Evolutionary conservation across 2,113 vertebrate genomes (phyloP).

Genomic region (Cervus canadensis): DNA sequence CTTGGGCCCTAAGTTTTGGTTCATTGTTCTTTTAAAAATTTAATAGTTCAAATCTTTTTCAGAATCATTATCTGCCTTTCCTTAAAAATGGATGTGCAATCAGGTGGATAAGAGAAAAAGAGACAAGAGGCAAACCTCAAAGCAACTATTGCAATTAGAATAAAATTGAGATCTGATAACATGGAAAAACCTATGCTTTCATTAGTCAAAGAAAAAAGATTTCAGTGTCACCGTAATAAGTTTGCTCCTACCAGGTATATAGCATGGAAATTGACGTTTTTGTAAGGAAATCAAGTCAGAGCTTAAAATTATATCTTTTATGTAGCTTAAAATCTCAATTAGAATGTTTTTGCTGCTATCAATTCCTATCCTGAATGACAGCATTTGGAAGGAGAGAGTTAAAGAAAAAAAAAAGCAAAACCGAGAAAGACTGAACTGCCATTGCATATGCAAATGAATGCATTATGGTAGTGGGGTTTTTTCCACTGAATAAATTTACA

Average conservation of each 20-base stretch:
- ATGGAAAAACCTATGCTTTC: neutral
- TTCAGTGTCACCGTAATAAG: neutral
- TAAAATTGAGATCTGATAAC: neutral
- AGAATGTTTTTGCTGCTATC: slow-evolving; percentile 8
- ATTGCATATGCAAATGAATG: slow-evolving; percentile 71
- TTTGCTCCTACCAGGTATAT: neutral
- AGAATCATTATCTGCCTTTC: neutral
- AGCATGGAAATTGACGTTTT: neutral
- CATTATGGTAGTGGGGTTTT: slow-evolving; percentile 45
- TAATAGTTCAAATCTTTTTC: neutral
- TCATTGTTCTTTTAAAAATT: neutral
- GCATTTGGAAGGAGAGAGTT: slow-evolving; percentile 62
- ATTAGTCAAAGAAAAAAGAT: neutral
- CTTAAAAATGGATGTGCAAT: neutral
- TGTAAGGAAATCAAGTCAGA: slow-evolving; percentile 31
- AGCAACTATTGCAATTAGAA: neutral
- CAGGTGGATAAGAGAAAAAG: neutral
- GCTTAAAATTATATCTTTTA: slow-evolving; percentile 35
- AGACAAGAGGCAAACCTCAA: neutral
- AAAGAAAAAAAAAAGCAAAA: slow-evolving; percentile 1
- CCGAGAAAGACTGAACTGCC: slow-evolving; percentile 41
- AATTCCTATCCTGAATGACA: slow-evolving; percentile 51
- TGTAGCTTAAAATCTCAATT: slow-evolving; percentile 54
- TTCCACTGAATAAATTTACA: slow-evolving; percentile 66
- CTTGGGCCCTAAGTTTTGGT: neutral